These are phyloP conservation scores for Pachycephus smyrnensis DNA, from an alignment of 2,888 invertebrate species.

Conservation along the genomic window DNA sequence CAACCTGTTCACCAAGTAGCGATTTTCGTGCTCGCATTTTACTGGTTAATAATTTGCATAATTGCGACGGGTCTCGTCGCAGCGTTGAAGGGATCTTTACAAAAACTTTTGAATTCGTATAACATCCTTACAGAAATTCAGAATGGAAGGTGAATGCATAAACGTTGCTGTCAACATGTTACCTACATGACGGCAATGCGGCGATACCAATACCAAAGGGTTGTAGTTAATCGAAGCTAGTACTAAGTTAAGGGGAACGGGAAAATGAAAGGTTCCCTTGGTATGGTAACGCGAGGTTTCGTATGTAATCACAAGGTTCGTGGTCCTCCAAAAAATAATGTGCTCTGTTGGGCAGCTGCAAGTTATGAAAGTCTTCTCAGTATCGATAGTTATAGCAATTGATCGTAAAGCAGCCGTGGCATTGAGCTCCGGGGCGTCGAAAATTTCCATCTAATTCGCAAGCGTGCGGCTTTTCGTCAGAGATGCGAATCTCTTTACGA, in stretches of 20 bases:
- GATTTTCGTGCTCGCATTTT: background rate
- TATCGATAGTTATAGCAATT: conserved; percentile 43
- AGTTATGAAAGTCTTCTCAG: conserved; percentile 54
- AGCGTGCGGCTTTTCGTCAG: background rate
- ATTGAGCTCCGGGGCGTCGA: background rate
- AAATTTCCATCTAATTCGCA: background rate
- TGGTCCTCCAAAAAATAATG: conserved; percentile 52
- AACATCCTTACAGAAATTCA: background rate
- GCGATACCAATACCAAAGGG: background rate
- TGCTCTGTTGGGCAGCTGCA: conserved; percentile 37
- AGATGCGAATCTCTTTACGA: background rate
- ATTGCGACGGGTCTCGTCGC: background rate
- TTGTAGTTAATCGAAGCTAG: conserved; percentile 27
- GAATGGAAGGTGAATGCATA: background rate
- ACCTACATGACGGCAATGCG: background rate
- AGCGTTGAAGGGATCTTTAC: background rate
- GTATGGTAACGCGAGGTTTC: conserved; percentile 16
- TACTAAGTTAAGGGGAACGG: conserved; percentile 44
- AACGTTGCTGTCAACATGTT: background rate
- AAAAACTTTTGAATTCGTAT: background rate
- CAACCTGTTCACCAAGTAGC: conserved; percentile 43
- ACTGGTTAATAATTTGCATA: background rate
- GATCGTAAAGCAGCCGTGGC: conserved; percentile 34
- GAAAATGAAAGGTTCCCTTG: conserved; percentile 50
- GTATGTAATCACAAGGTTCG: conserved; percentile 32